phyloP scores from a whole-genome alignment of 2,113 vertebrate genomes.

The Alosa alosa region DNA sequence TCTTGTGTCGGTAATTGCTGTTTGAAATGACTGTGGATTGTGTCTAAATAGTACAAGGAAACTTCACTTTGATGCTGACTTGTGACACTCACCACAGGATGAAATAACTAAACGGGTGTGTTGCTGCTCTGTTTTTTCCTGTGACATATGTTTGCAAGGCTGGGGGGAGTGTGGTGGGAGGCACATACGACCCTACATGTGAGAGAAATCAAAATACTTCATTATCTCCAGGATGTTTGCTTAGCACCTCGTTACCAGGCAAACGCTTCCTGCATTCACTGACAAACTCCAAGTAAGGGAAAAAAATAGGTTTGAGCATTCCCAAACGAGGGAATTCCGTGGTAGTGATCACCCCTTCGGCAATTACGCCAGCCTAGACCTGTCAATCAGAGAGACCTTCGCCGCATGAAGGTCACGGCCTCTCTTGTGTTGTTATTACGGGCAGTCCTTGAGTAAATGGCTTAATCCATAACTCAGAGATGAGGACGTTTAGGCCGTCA shows the following conservation, averaged over 20 bases:
- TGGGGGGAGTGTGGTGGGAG: no score
- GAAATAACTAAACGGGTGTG: slow-evolving; percentile 18
- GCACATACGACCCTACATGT: no score
- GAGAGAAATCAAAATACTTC: not conserved
- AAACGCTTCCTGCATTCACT: not conserved
- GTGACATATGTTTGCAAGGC: not conserved
- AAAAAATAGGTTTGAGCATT: not conserved
- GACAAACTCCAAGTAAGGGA: not conserved
- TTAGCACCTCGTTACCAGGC: not conserved
- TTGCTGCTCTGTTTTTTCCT: not conserved
- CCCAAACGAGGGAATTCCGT: not conserved
- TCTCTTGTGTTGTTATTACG: not conserved
- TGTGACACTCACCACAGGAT: slow-evolving; percentile 31
- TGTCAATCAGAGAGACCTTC: not conserved
- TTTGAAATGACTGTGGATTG: slow-evolving; percentile 54
- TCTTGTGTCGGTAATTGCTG: slow-evolving; percentile 45
- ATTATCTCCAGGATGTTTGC: not conserved
- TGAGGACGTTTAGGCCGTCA: not conserved
- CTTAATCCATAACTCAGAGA: not conserved
- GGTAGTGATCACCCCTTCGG: not conserved
- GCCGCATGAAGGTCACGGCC: not conserved
- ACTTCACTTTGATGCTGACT: slow-evolving; percentile 51
- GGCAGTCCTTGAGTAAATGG: not conserved
- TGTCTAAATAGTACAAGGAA: slow-evolving; percentile 51
- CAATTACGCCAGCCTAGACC: not conserved